Evolutionary conservation across 2,797 vertebrate species (phyloP).

Genomic region (Limnodromus scolopaceus): DNA sequence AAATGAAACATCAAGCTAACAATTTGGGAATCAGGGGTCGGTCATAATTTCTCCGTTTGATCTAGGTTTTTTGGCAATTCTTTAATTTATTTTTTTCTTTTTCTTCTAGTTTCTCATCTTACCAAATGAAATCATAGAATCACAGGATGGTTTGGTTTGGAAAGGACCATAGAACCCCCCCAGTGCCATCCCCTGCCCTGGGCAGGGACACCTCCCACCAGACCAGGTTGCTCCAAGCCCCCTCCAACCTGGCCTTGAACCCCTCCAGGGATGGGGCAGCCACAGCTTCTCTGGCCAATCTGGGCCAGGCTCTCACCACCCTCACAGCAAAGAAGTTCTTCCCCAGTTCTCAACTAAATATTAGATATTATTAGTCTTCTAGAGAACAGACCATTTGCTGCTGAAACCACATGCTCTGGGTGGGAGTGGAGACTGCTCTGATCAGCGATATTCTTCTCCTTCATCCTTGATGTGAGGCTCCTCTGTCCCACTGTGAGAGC

Average conservation of each 20-base stretch:
- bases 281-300: too few relatives aligned
- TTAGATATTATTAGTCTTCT: background rate
- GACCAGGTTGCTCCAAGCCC: too few relatives aligned
- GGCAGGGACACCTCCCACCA: background rate
- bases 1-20: background rate
- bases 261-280: too few relatives aligned
- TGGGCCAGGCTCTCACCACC: too few relatives aligned
- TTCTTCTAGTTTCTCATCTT: background rate
- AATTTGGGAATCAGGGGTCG: background rate
- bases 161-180: background rate
- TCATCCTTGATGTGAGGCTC: background rate
- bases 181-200: background rate
- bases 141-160: background rate
- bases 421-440: background rate
- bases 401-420: background rate
- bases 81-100: background rate
- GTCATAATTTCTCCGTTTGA: background rate
- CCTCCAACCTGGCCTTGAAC: too few relatives aligned
- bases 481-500: background rate
- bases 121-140: background rate
- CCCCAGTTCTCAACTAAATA: too few relatives aligned
- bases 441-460: background rate
- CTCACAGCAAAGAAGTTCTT: too few relatives aligned
- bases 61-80: background rate
- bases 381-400: background rate